These are phyloP conservation scores for Poicephalus meyeri DNA, from an alignment of 2,113 vertebrate species.

Conservation along the genomic window DNA sequence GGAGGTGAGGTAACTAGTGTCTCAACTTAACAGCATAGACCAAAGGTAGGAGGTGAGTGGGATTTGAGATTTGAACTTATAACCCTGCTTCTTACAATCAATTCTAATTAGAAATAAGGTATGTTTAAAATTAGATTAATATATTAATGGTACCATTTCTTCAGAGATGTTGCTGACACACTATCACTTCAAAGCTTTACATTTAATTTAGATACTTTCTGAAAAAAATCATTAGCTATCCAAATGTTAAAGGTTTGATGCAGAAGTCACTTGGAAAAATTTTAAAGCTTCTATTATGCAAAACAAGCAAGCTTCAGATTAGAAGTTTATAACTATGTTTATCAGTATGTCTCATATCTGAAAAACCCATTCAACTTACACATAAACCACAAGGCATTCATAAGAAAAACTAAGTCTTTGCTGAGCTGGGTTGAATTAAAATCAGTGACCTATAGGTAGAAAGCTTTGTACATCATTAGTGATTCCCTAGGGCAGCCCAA, in stretches of 20 bases:
- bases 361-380: not conserved
- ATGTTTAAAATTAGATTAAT: slow-evolving; percentile 3
- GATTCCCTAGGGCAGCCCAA: slow-evolving; percentile 13
- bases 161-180: not conserved
- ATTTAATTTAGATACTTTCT: not conserved
- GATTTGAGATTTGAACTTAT: not conserved
- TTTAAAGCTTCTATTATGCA: not conserved
- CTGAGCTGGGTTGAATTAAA: slow-evolving; percentile 30
- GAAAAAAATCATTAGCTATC: not conserved
- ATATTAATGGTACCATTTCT: not conserved
- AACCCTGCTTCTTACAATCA: not conserved
- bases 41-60: not conserved
- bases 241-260: not conserved
- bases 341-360: not conserved
- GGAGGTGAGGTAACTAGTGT: not conserved
- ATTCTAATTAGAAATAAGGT: not conserved
- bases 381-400: not conserved
- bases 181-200: not conserved
- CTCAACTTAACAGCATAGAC: not conserved
- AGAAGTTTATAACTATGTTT: not conserved
- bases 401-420: slow-evolving; percentile 1
- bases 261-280: not conserved
- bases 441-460: slow-evolving; percentile 55
- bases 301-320: not conserved
- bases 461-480: slow-evolving; percentile 44